Evolutionary conservation across 2,797 vertebrate species (phyloP).

Genomic region (Sternotherus odoratus): DNA sequence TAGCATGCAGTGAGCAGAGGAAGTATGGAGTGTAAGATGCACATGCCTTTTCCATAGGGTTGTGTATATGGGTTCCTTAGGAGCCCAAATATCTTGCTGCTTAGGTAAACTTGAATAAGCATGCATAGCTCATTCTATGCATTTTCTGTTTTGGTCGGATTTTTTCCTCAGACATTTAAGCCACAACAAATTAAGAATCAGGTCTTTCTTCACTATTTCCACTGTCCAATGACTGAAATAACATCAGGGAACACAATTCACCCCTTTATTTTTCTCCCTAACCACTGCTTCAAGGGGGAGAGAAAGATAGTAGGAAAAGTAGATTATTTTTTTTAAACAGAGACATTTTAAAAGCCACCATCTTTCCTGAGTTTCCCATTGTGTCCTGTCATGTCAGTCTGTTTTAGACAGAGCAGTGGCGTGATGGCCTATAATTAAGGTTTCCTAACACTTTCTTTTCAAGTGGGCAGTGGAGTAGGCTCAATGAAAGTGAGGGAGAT

Average conservation of each 20-base stretch:
- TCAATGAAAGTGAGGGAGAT: background rate
- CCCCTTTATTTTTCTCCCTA: background rate
- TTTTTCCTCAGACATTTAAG: background rate
- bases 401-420: background rate
- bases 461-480: too few relatives aligned
- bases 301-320: background rate
- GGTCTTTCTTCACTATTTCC: background rate
- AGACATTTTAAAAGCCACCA: background rate
- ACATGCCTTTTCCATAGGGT: background rate
- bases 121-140: background rate
- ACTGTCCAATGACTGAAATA: background rate
- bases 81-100: background rate
- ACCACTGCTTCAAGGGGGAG: background rate
- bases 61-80: background rate
- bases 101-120: background rate
- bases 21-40: background rate
- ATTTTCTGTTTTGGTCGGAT: background rate
- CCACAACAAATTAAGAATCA: background rate
- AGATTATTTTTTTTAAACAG: background rate
- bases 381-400: background rate
- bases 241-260: background rate
- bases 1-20: background rate
- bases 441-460: background rate
- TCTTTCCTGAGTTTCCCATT: background rate
- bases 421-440: background rate